Percentiles rank a stretch among this genome's conserved stretches.
Conservation (phyloP, 64 coral and sea anemone species). For the Actinia tenebrosa region DNA sequence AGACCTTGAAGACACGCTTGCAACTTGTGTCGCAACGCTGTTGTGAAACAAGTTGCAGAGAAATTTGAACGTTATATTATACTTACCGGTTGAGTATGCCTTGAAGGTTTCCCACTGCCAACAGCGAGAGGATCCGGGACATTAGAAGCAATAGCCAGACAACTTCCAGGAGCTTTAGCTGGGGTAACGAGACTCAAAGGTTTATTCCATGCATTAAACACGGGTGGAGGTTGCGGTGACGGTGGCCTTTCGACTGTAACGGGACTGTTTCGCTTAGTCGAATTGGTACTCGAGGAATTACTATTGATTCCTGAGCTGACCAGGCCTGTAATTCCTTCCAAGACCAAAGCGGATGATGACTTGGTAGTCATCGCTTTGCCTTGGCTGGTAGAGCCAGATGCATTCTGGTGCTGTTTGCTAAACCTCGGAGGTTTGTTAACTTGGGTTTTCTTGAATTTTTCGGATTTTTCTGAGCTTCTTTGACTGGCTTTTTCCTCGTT, state of each 20-base stretch:
- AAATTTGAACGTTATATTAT: not conserved
- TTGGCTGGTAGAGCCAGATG: slow-evolving; percentile 19
- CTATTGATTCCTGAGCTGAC: slow-evolving; percentile 50
- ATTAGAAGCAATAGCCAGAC: slow-evolving; percentile 24
- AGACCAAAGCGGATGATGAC: slow-evolving; percentile 13
- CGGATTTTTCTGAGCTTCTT: slow-evolving; percentile 31
- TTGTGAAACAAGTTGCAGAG: too few species aligned
- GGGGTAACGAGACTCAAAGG: slow-evolving; percentile 73
- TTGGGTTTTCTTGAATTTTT: slow-evolving; percentile 80
- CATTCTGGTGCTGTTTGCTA: slow-evolving; percentile 68
- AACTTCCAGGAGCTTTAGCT: slow-evolving; percentile 60
- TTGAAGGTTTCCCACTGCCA: slow-evolving; percentile 85
- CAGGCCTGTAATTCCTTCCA: slow-evolving; percentile 10
- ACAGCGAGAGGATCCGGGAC: slow-evolving; percentile 87
- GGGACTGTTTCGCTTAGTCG: slow-evolving; percentile 86
- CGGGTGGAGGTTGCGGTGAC: slow-evolving; percentile 63
- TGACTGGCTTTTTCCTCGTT: slow-evolving; percentile 70
- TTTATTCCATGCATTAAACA: slow-evolving; percentile 89
- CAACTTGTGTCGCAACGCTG: too few species aligned
- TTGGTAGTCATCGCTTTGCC: slow-evolving; percentile 47
- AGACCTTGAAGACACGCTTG: too few species aligned
- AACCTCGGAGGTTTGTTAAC: slow-evolving; percentile 77
- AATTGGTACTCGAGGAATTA: slow-evolving; percentile 87
- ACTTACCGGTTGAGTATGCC: slow-evolving; percentile 55
- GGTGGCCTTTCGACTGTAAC: slow-evolving; percentile 79